Evolutionary conservation across 2,797 vertebrate genomes (phyloP).

Genomic region (Leptoclinus maculatus): DNA sequence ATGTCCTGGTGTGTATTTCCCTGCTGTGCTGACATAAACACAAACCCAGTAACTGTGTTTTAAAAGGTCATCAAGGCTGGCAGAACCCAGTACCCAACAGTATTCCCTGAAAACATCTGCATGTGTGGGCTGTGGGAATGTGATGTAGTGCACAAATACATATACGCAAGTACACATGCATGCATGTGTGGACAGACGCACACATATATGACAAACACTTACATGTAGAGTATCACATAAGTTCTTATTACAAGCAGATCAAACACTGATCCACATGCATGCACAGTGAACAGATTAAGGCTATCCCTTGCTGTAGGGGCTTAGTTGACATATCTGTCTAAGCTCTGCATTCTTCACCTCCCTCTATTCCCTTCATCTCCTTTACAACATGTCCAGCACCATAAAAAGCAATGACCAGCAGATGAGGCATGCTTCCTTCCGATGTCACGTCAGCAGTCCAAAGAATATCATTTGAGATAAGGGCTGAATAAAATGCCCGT

Average conservation of each 20-base stretch:
- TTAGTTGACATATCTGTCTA: constrained; percentile 71
- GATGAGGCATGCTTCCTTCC: constrained; percentile 25
- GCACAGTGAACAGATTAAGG: constrained; percentile 76
- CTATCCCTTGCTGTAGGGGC: constrained; percentile 60
- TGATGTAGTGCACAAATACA: constrained; percentile 18
- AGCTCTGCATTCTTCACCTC: constrained; percentile 69
- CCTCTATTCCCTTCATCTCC: constrained; percentile 57
- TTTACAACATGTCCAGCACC: constrained; percentile 59
- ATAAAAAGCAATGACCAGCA: constrained; percentile 72
- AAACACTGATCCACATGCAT: constrained; percentile 70
- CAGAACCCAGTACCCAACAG: not conserved
- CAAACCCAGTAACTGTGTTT: constrained; percentile 29
- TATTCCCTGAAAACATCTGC: constrained; percentile 54
- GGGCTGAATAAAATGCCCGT: not conserved
- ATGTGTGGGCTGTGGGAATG: not conserved
- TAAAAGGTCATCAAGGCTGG: constrained; percentile 13
- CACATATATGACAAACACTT: not conserved
- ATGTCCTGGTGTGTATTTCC: constrained; percentile 7
- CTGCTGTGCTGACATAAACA: constrained; percentile 29
- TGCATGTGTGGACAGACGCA: constrained; percentile 2
- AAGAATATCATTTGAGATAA: constrained; percentile 11
- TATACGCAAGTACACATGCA: not conserved
- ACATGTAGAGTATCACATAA: constrained; percentile 37
- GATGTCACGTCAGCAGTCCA: constrained; percentile 19
- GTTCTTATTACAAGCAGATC: constrained; percentile 60